Percentiles rank a stretch among this genome's conserved stretches.
These are phyloP conservation scores for Lasioglossum pauxillum DNA, from an alignment of 2,888 invertebrate species.

Conservation along the genomic window DNA sequence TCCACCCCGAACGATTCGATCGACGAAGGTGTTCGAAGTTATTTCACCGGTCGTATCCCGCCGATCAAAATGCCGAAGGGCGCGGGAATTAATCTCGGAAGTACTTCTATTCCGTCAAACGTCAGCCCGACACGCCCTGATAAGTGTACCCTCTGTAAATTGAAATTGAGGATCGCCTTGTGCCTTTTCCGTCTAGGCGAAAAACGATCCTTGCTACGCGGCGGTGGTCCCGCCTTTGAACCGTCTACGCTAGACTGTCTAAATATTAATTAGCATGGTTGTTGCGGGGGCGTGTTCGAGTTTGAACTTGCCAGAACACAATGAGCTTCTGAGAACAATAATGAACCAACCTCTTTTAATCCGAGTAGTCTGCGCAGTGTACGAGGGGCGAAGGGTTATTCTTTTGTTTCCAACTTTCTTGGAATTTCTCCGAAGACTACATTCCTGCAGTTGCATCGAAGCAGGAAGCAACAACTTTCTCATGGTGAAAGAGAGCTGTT, in stretches of 20 bases:
- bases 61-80: constrained; percentile 70
- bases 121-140: constrained; percentile 67
- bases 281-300: neutral
- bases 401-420: neutral
- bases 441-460: neutral
- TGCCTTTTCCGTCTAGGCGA: constrained; percentile 25
- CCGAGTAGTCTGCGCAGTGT: too few species aligned
- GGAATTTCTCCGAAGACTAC: neutral
- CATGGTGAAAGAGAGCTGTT: neutral
- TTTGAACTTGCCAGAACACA: neutral
- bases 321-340: neutral
- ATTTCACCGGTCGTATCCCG: constrained; percentile 71
- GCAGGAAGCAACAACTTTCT: neutral
- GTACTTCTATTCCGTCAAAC: constrained; percentile 72
- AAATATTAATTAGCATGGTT: neutral
- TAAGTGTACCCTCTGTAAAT: constrained; percentile 69
- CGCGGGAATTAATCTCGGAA: constrained; percentile 69
- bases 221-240: neutral
- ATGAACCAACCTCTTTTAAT: neutral
- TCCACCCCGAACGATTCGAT: constrained; percentile 30
- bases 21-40: constrained; percentile 71
- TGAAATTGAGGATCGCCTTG: constrained; percentile 68
- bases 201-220: neutral
- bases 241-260: neutral
- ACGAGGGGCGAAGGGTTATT: neutral